Evolutionary conservation across 35 echinoderm and acorn worm species (phyloP).

Genomic region (Apostichopus californicus): DNA sequence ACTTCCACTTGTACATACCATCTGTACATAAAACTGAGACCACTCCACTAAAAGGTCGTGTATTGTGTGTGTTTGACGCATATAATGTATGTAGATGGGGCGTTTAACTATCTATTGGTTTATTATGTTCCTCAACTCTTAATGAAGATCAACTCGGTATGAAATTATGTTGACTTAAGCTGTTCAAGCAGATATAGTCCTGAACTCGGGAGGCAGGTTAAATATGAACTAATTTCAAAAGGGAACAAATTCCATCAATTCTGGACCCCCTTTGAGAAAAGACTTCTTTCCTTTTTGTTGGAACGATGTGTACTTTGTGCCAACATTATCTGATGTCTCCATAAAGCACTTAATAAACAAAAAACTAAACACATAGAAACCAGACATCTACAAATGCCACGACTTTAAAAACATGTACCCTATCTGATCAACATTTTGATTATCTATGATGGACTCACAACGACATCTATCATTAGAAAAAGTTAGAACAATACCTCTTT

Average conservation of each 20-base stretch:
- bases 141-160: not conserved
- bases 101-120: not conserved
- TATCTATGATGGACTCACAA: too few relatives aligned
- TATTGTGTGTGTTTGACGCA: not conserved
- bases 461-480: too few relatives aligned
- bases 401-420: too few relatives aligned
- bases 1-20: too few relatives aligned
- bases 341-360: not conserved
- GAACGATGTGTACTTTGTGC: not conserved
- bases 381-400: not conserved
- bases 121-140: not conserved
- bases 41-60: not conserved
- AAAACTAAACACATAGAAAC: not conserved
- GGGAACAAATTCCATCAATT: not conserved
- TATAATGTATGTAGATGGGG: not conserved
- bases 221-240: not conserved
- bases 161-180: constrained; percentile 4
- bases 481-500: too few relatives aligned
- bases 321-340: constrained; percentile 27
- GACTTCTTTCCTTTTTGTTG: not conserved
- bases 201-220: not conserved
- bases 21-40: too few relatives aligned
- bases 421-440: too few relatives aligned
- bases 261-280: not conserved
- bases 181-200: not conserved